A percentile compares a stretch with the other conserved stretches of the same genome.
phyloP scores from a whole-genome alignment of 2,113 vertebrate species.

The Craseonycteris thonglongyai region DNA sequence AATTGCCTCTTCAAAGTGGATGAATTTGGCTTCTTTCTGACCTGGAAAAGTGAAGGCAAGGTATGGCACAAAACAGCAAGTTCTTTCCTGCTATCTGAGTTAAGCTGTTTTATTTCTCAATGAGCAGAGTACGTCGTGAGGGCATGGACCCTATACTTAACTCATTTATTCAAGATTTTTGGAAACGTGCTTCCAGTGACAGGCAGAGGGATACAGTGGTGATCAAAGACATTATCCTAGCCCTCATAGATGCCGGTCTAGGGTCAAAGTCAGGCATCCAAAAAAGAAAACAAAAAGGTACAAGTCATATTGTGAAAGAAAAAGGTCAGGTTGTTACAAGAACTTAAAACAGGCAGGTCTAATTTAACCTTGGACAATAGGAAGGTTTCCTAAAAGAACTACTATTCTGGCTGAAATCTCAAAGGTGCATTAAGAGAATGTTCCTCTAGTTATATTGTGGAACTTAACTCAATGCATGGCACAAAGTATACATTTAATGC shows the following conservation, averaged over 20 bases:
- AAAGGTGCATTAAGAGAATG: not conserved
- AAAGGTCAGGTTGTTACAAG: not conserved
- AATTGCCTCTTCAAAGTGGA: conserved; percentile 95
- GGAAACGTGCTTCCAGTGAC: not conserved
- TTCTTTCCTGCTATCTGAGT: not conserved
- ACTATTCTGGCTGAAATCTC: not conserved
- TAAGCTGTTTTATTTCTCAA: not conserved
- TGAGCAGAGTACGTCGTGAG: not conserved
- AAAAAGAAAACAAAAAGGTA: not conserved
- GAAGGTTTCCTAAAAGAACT: not conserved
- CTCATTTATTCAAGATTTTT: not conserved
- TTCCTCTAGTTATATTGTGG: not conserved
- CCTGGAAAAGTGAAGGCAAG: conserved; percentile 98
- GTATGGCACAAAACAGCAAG: conserved; percentile 73
- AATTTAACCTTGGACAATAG: not conserved
- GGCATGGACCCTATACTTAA: not conserved
- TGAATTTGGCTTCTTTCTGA: conserved; percentile 96
- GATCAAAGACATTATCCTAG: not conserved
- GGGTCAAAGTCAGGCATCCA: not conserved
- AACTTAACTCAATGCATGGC: not conserved
- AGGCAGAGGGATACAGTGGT: not conserved
- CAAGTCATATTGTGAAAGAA: not conserved
- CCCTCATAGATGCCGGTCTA: not conserved
- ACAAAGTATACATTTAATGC: not conserved
- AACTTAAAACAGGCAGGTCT: not conserved